Conservation (phyloP, 2,888 invertebrate species). For the Cepaea hortensis region DNA sequence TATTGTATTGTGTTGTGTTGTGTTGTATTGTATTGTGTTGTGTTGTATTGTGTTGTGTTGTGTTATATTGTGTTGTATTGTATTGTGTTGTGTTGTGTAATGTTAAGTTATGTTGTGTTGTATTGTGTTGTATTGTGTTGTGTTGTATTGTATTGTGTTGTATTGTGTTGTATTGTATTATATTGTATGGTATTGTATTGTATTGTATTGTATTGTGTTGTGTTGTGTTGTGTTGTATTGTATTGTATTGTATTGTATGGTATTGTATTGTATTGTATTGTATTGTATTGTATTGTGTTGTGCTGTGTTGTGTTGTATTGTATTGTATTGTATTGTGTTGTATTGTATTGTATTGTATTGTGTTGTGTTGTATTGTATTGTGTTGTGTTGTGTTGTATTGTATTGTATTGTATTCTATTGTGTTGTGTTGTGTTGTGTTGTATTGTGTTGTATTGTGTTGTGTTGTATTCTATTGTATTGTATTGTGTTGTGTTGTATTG, state of each 20-base stretch:
- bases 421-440: background rate
- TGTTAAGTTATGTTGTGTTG: background rate
- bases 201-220: background rate
- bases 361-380: background rate
- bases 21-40: no score
- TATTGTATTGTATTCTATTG: background rate
- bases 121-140: no score
- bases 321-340: no score
- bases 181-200: background rate
- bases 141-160: no score
- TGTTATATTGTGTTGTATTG: background rate
- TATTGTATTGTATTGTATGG: background rate
- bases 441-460: background rate
- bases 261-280: background rate
- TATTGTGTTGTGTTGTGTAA: background rate
- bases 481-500: no score
- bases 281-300: no score
- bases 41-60: background rate
- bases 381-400: background rate
- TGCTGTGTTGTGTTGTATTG: no score
- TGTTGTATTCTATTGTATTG: no score
- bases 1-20: no score
- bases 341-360: no score
- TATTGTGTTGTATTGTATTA: no score
- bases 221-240: no score